Conservation (phyloP, 2,888 invertebrate genomes). For the Megastigmus dorsalis region DNA sequence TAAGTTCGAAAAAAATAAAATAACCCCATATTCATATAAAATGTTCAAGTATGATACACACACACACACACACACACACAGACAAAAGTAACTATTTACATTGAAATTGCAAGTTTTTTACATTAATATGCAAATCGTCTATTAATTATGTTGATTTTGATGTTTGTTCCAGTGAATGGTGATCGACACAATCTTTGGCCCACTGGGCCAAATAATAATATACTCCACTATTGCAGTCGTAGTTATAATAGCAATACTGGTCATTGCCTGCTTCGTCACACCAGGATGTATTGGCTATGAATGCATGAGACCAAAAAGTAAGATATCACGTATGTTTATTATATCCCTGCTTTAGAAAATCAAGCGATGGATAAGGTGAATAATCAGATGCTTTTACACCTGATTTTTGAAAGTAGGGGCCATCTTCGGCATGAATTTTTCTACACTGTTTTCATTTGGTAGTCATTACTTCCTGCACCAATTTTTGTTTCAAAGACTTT, state of each 20-base stretch:
- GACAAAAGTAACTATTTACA: too few species aligned
- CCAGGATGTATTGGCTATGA: slow-evolving; percentile 73
- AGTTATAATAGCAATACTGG: slow-evolving; percentile 65
- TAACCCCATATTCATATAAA: too few species aligned
- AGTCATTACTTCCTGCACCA: too few species aligned
- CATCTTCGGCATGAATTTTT: too few species aligned
- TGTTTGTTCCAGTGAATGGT: slow-evolving; percentile 70
- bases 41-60: too few species aligned
- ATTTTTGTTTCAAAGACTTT: too few species aligned
- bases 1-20: too few species aligned
- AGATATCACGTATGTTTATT: slow-evolving; percentile 48
- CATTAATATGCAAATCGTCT: slow-evolving; percentile 22
- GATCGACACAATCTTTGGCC: slow-evolving; percentile 68
- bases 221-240: slow-evolving; percentile 66
- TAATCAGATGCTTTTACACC: too few species aligned
- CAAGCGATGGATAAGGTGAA: not conserved
- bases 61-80: too few species aligned
- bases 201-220: slow-evolving; percentile 70
- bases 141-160: slow-evolving; percentile 38
- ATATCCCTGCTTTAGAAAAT: not conserved
- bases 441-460: too few species aligned
- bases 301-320: slow-evolving; percentile 68
- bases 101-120: too few species aligned
- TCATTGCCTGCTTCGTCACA: slow-evolving; percentile 71
- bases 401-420: too few species aligned